Evolutionary conservation across 2,113 vertebrate species (phyloP).

Genomic region (Dicentrarchus labrax): DNA sequence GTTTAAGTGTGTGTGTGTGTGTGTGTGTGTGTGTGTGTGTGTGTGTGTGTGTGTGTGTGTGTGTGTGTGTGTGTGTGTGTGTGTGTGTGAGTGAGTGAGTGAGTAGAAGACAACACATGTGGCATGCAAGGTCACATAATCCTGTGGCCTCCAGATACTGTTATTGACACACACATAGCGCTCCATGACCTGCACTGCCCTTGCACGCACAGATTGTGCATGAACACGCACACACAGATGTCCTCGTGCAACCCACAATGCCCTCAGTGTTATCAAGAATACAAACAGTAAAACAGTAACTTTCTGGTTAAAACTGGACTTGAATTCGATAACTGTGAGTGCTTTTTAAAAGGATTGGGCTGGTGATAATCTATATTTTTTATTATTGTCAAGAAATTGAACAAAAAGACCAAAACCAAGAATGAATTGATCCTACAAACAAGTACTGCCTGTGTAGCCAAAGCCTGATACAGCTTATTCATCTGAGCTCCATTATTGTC

Average conservation of each 20-base stretch:
- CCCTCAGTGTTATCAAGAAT: conserved; percentile 9
- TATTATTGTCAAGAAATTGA: neutral
- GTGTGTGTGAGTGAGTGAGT: neutral
- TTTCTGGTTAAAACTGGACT: neutral
- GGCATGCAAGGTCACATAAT: conserved; percentile 76
- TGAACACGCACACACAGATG: conserved; percentile 8
- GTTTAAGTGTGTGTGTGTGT: conserved; percentile 30
- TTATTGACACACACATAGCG: conserved; percentile 61
- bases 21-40: conserved; percentile 2
- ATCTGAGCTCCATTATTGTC: neutral
- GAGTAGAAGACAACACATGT: conserved; percentile 61
- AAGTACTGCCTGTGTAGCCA: neutral
- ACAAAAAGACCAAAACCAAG: neutral
- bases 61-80: conserved; percentile 10
- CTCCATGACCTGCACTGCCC: conserved; percentile 55
- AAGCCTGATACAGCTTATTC: too few species aligned
- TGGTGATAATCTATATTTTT: neutral
- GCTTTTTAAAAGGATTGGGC: neutral
- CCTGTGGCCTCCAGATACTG: conserved; percentile 67
- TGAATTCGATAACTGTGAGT: neutral
- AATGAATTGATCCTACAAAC: neutral
- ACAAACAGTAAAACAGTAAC: conserved; percentile 23
- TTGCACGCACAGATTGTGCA: conserved; percentile 29
- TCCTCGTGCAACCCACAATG: conserved; percentile 27
- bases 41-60: conserved; percentile 17